Conservation (phyloP, 2,797 vertebrate genomes). For the Rhinogobio ventralis region DNA sequence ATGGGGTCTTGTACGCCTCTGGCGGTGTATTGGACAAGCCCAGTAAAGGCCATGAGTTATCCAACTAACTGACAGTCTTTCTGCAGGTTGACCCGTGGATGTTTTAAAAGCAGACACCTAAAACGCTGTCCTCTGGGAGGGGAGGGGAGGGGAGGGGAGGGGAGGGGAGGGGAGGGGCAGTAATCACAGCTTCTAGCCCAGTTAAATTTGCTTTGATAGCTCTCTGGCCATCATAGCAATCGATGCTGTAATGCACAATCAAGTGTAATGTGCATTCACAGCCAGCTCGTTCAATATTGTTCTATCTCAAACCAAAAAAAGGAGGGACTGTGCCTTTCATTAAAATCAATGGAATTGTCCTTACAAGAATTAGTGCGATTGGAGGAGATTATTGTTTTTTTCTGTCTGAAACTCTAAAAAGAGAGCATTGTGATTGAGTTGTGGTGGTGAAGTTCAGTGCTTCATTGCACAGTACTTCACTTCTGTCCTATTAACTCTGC, state of each 20-base stretch:
- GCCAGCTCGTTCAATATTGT: constrained; percentile 41
- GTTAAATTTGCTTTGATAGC: constrained; percentile 46
- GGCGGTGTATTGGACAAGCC: constrained; percentile 20
- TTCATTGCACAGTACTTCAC: constrained; percentile 28
- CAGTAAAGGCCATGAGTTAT: constrained; percentile 5
- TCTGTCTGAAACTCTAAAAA: constrained; percentile 23
- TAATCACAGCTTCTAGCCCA: constrained; percentile 42
- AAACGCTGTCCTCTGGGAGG: constrained; percentile 17
- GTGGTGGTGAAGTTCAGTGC: constrained; percentile 4
- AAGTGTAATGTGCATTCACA: constrained; percentile 50
- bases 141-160: background rate
- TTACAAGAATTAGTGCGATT: constrained; percentile 45
- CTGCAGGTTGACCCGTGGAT: background rate
- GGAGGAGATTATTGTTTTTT: constrained; percentile 44
- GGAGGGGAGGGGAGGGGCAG: constrained; percentile 12
- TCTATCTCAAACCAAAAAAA: constrained; percentile 36
- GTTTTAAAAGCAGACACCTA: constrained; percentile 43
- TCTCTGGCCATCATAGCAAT: constrained; percentile 40
- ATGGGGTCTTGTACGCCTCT: background rate
- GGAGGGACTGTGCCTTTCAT: constrained; percentile 38
- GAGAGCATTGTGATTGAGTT: constrained; percentile 29
- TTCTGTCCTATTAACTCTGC: constrained; percentile 18
- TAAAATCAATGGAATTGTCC: constrained; percentile 59
- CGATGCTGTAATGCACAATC: constrained; percentile 58
- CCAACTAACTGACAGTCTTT: background rate